phyloP scores from a whole-genome alignment of 2,888 invertebrate genomes.

The Athalia rosae region DNA sequence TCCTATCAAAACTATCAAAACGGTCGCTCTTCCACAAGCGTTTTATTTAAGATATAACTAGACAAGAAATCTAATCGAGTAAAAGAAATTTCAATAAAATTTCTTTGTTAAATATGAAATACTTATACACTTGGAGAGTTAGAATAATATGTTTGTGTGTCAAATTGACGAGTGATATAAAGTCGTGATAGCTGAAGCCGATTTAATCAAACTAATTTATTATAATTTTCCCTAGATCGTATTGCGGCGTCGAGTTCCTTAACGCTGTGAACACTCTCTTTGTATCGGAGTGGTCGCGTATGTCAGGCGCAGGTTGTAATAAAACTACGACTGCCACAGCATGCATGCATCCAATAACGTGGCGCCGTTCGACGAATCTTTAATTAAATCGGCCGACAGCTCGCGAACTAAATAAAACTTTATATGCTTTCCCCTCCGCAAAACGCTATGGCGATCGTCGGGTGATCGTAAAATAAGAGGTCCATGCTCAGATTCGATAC shows the following conservation, averaged over 20 bases:
- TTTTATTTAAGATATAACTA: too few relatives aligned
- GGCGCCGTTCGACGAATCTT: conserved; percentile 49
- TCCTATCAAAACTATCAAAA: too few relatives aligned
- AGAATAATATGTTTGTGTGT: not conserved
- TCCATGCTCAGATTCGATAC: conserved; percentile 35
- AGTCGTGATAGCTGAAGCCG: not conserved
- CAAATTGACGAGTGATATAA: not conserved
- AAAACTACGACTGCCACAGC: conserved; percentile 10
- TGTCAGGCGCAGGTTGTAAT: conserved; percentile 32
- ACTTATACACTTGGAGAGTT: too few relatives aligned
- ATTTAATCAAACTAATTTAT: not conserved
- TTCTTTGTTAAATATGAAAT: too few relatives aligned
- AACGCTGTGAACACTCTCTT: conserved; percentile 28
- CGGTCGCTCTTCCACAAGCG: too few relatives aligned
- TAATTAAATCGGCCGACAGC: conserved; percentile 50
- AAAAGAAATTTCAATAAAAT: too few relatives aligned
- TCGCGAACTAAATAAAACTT: conserved; percentile 47
- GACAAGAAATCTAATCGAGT: too few relatives aligned
- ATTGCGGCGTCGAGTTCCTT: not conserved
- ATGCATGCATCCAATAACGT: conserved; percentile 47
- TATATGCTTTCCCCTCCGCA: conserved; percentile 16
- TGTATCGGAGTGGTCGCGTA: not conserved
- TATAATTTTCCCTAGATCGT: not conserved
- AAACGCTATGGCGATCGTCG: conserved; percentile 24
- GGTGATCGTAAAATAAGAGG: conserved; percentile 39